Conservation (phyloP, 2,113 vertebrate genomes). For the Paraplagusia blochii region DNA sequence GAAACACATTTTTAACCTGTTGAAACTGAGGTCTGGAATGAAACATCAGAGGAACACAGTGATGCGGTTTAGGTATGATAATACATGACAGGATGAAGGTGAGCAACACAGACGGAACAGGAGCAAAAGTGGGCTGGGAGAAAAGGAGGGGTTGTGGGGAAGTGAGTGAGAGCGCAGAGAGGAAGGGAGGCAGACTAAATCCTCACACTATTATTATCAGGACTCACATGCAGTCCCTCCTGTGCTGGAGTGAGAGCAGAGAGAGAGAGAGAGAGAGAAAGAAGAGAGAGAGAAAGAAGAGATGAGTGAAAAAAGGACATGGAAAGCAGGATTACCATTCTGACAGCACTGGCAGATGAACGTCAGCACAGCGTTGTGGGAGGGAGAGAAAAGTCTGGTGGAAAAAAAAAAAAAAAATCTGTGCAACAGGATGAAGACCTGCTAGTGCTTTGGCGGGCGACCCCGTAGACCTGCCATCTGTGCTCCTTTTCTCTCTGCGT, state of each 20-base stretch:
- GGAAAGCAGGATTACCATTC: conserved; percentile 59
- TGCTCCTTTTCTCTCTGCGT: conserved; percentile 39
- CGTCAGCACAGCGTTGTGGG: conserved; percentile 23
- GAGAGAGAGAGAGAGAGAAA: conserved; percentile 43
- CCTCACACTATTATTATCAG: conserved; percentile 61
- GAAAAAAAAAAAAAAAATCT: conserved; percentile 31
- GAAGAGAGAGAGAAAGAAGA: conserved; percentile 52
- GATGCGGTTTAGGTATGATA: conserved; percentile 28
- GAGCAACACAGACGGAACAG: conserved; percentile 41
- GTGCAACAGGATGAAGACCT: conserved; percentile 71
- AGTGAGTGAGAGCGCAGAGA: conserved; percentile 56
- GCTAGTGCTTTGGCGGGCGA: conserved; percentile 54
- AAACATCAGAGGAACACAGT: conserved; percentile 15
- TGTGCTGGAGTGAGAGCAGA: conserved; percentile 60
- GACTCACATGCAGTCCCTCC: conserved; percentile 66
- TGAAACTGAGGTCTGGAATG: conserved; percentile 22
- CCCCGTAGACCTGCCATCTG: conserved; percentile 59
- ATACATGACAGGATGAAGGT: conserved; percentile 47
- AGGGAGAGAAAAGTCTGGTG: conserved; percentile 38
- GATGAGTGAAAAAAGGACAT: conserved; percentile 54
- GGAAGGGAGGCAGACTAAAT: conserved; percentile 60
- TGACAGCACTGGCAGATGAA: conserved; percentile 50
- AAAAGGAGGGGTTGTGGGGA: conserved; percentile 34
- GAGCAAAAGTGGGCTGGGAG: conserved; percentile 51
- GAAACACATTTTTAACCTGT: conserved; percentile 31